These are phyloP conservation scores for Poecile atricapillus DNA, from an alignment of 2,113 vertebrate species.

Conservation along the genomic window DNA sequence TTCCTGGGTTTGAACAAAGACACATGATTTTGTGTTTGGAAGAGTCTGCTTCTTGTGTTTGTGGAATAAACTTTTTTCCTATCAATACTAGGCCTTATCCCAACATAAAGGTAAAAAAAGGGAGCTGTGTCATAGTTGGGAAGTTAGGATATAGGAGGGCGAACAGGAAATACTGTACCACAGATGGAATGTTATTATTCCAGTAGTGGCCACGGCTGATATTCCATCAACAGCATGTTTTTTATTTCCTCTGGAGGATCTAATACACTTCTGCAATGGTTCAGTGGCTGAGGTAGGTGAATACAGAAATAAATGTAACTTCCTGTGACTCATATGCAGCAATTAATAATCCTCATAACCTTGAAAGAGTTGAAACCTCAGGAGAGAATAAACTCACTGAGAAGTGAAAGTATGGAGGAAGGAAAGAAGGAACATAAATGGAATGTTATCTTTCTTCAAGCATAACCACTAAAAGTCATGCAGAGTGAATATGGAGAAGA, in stretches of 20 bases:
- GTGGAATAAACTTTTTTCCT: background rate
- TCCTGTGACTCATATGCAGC: background rate
- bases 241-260: background rate
- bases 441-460: background rate
- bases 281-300: background rate
- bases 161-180: background rate
- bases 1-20: background rate
- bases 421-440: background rate
- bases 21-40: background rate
- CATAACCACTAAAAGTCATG: background rate
- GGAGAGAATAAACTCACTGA: conserved; percentile 3
- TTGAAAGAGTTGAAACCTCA: background rate
- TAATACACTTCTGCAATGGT: background rate
- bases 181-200: background rate
- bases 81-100: background rate
- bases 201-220: background rate
- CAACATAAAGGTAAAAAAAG: background rate
- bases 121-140: background rate
- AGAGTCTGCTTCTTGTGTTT: background rate
- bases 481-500: background rate
- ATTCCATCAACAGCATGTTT: background rate
- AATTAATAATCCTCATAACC: background rate
- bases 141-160: background rate
- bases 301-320: conserved; percentile 11
- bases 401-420: background rate